Conservation (phyloP, 2,113 vertebrate species). For the Strigops habroptila region DNA sequence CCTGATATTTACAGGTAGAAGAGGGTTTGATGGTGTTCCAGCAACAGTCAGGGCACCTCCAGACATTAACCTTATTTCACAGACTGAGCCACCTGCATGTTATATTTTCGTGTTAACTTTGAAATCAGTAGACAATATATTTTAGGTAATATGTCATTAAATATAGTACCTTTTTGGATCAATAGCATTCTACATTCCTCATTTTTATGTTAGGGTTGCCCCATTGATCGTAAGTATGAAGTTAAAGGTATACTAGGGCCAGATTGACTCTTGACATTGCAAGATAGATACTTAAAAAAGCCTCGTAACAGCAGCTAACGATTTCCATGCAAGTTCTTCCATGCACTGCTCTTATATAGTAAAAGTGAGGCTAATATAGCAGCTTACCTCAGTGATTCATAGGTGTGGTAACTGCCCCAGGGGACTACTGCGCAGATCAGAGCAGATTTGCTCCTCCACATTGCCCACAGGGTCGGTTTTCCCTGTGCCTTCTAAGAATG, state of each 20-base stretch:
- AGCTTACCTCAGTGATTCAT: not conserved
- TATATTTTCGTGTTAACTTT: conserved; percentile 11
- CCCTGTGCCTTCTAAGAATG: not conserved
- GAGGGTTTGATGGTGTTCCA: not conserved
- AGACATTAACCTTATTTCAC: conserved; percentile 26
- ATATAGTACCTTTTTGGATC: not conserved
- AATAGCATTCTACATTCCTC: not conserved
- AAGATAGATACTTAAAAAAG: not conserved
- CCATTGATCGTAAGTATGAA: not conserved
- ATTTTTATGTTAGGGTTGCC: conserved; percentile 23
- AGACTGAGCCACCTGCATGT: not conserved
- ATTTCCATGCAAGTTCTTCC: not conserved
- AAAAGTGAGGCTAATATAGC: not conserved
- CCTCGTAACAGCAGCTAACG: not conserved
- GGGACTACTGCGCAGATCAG: not conserved
- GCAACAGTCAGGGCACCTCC: not conserved
- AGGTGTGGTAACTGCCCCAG: not conserved
- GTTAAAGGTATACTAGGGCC: not conserved
- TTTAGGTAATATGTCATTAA: conserved; percentile 9
- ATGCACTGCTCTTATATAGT: not conserved
- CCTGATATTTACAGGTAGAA: conserved; percentile 8
- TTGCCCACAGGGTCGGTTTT: not conserved
- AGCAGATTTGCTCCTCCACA: not conserved
- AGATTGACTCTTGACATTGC: not conserved
- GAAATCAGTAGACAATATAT: not conserved